Conservation (phyloP, 23 tunicate species). For the Styela plicata region DNA sequence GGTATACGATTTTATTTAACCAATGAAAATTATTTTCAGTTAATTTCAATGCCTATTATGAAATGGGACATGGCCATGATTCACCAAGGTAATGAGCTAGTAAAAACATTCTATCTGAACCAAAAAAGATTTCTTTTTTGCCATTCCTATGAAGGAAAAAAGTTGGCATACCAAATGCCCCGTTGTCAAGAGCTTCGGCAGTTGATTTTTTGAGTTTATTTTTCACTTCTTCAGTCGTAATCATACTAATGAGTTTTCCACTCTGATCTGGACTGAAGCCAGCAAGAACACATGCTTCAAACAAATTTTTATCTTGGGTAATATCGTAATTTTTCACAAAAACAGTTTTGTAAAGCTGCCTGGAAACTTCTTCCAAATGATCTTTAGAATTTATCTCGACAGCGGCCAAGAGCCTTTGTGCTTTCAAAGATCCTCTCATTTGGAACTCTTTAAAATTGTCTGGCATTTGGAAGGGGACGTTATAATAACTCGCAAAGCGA, state of each 20-base stretch:
- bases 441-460: background rate
- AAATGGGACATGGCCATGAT: constrained; percentile 36
- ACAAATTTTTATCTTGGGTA: constrained; percentile 34
- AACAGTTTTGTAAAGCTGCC: constrained; percentile 35
- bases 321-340: constrained; percentile 66
- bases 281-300: constrained; percentile 44
- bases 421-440: constrained; percentile 52
- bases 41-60: no score
- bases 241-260: constrained; percentile 16
- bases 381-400: constrained; percentile 39
- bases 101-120: constrained; percentile 73
- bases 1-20: no score
- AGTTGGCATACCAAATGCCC: constrained; percentile 84
- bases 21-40: no score
- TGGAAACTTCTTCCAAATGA: constrained; percentile 45
- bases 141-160: constrained; percentile 56
- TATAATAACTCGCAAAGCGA: constrained; percentile 42
- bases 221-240: constrained; percentile 29
- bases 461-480: constrained; percentile 54
- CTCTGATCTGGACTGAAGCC: constrained; percentile 24
- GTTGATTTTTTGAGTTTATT: constrained; percentile 26
- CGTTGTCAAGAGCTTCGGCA: constrained; percentile 53
- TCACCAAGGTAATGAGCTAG: constrained; percentile 52
- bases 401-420: constrained; percentile 59
- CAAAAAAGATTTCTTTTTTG: constrained; percentile 66